Conservation (phyloP, 2,113 vertebrate genomes). For the Dascyllus trimaculatus region DNA sequence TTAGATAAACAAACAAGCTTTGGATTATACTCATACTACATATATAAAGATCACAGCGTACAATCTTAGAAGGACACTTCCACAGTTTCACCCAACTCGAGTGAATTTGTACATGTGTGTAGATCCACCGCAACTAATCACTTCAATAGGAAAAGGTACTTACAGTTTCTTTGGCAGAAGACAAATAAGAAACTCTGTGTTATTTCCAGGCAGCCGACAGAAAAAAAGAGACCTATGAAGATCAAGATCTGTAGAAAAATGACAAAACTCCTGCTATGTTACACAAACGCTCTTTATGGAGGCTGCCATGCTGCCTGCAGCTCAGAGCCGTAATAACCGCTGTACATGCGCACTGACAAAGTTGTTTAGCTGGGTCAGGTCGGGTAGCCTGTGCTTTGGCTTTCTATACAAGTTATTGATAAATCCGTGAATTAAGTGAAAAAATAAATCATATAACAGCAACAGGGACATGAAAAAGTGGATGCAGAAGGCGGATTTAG, state of each 20-base stretch:
- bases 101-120: background rate
- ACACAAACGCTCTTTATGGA: constrained; percentile 46
- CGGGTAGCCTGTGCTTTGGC: background rate
- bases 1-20: too few species aligned
- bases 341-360: constrained; percentile 49
- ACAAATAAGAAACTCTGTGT: background rate
- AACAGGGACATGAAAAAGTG: background rate
- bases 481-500: fast-evolving
- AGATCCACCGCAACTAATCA: background rate
- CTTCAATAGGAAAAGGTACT: constrained; percentile 5
- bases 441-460: background rate
- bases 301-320: constrained; percentile 69
- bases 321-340: constrained; percentile 61
- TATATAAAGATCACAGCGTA: too few species aligned
- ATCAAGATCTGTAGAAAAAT: background rate
- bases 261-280: constrained; percentile 3
- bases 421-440: background rate
- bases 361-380: background rate
- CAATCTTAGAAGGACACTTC: too few species aligned
- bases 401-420: background rate
- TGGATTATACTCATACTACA: too few species aligned
- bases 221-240: background rate
- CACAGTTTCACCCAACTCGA: background rate
- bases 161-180: constrained; percentile 22
- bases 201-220: too few species aligned